phyloP scores from a whole-genome alignment of 2,888 invertebrate genomes.

The Luffia ferchaultella region DNA sequence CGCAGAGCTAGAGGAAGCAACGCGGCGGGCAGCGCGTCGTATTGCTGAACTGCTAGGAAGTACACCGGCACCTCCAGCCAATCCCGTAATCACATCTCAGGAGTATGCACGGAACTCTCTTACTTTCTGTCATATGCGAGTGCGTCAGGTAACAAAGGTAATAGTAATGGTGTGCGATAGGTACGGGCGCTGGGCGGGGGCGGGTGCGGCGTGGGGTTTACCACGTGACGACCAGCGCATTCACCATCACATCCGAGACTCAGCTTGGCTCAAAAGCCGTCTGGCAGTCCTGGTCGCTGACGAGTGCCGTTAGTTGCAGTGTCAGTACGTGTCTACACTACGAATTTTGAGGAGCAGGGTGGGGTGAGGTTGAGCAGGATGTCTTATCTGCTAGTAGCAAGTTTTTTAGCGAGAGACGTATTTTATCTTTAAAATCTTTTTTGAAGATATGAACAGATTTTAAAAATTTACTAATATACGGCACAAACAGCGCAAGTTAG shows the following conservation, averaged over 20 bases:
- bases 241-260: constrained; percentile 51
- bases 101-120: not conserved
- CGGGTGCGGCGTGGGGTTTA: constrained; percentile 17
- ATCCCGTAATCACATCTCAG: not conserved
- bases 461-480: too few relatives aligned
- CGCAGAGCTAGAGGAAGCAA: not conserved
- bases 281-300: constrained; percentile 38
- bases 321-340: too few relatives aligned
- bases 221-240: constrained; percentile 27
- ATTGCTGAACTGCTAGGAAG: not conserved
- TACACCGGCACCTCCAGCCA: not conserved
- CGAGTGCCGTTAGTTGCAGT: too few relatives aligned
- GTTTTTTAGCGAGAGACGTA: too few relatives aligned
- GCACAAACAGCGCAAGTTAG: too few relatives aligned
- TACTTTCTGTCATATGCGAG: not conserved
- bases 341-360: too few relatives aligned
- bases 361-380: too few relatives aligned
- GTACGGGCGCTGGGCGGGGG: constrained; percentile 25
- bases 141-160: constrained; percentile 23
- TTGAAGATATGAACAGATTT: too few relatives aligned
- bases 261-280: constrained; percentile 47
- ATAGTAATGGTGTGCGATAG: too few relatives aligned
- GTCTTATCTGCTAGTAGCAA: too few relatives aligned
- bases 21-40: too few relatives aligned
- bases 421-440: too few relatives aligned